Percentiles rank a stretch among this genome's conserved stretches.
Evolutionary conservation across 1,140 invertebrate species (phyloP).

Genomic region (Pogonus chalceus): DNA sequence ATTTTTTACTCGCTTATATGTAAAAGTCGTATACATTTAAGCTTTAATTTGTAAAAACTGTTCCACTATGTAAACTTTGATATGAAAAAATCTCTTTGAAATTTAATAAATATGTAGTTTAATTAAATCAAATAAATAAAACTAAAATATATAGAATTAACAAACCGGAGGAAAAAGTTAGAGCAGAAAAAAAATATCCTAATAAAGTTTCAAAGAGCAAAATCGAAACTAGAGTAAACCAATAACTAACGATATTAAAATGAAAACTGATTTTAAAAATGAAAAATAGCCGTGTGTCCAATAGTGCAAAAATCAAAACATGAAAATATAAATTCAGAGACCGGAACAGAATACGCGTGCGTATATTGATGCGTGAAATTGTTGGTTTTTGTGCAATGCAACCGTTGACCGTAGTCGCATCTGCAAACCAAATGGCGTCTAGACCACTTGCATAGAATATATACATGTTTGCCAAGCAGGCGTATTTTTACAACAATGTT

Average conservation of each 20-base stretch:
- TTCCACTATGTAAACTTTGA: too few species aligned
- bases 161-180: too few species aligned
- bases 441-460: conserved; percentile 8
- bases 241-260: too few species aligned
- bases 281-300: too few species aligned
- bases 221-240: too few species aligned
- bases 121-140: too few species aligned
- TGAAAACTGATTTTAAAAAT: too few species aligned
- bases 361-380: conserved; percentile 3
- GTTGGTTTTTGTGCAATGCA: conserved; percentile 14
- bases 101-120: too few species aligned
- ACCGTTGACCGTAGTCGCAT: conserved; percentile 10
- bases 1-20: background rate
- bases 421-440: conserved; percentile 17
- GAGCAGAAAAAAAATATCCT: too few species aligned
- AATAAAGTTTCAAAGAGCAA: too few species aligned
- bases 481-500: background rate
- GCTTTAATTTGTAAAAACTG: background rate
- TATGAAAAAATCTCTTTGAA: too few species aligned
- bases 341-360: background rate
- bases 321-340: background rate
- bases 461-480: conserved; percentile 15
- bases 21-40: background rate
- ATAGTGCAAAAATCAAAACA: background rate
- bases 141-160: too few species aligned